Conservation (phyloP, 2,797 vertebrate genomes). For the Parambassis ranga region DNA sequence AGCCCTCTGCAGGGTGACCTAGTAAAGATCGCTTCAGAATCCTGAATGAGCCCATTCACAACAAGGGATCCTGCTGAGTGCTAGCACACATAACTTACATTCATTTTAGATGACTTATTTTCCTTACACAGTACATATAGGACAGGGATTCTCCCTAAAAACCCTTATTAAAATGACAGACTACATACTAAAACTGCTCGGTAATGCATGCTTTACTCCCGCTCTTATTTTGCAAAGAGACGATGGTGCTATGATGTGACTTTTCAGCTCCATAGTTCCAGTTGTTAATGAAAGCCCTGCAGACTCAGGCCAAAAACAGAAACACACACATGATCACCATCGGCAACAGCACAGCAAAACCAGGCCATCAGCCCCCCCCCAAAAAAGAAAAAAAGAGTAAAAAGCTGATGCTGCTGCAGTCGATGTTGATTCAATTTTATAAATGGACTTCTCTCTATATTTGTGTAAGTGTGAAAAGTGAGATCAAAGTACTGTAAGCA, state of each 20-base stretch:
- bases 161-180: too few relatives aligned
- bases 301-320: slow-evolving; percentile 14
- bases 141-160: not conserved
- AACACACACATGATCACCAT: slow-evolving; percentile 6
- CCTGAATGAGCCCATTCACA: slow-evolving; percentile 67
- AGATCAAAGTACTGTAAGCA: not conserved
- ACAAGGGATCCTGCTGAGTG: slow-evolving; percentile 11
- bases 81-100: slow-evolving; percentile 3
- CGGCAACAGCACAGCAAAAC: slow-evolving; percentile 10
- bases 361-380: slow-evolving; percentile 13
- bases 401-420: slow-evolving; percentile 17
- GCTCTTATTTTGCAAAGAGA: not conserved
- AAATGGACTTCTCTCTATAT: not conserved
- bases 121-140: not conserved
- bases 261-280: not conserved
- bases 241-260: not conserved
- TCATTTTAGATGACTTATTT: not conserved
- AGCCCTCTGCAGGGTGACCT: slow-evolving; percentile 74
- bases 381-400: not conserved
- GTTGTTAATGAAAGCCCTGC: slow-evolving; percentile 4
- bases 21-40: slow-evolving; percentile 57
- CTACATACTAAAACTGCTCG: not conserved
- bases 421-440: not conserved
- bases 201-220: not conserved
- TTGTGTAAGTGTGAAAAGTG: not conserved